These are phyloP conservation scores for Sebastes glaucus DNA, from an alignment of 2,797 vertebrate species.

Conservation along the genomic window DNA sequence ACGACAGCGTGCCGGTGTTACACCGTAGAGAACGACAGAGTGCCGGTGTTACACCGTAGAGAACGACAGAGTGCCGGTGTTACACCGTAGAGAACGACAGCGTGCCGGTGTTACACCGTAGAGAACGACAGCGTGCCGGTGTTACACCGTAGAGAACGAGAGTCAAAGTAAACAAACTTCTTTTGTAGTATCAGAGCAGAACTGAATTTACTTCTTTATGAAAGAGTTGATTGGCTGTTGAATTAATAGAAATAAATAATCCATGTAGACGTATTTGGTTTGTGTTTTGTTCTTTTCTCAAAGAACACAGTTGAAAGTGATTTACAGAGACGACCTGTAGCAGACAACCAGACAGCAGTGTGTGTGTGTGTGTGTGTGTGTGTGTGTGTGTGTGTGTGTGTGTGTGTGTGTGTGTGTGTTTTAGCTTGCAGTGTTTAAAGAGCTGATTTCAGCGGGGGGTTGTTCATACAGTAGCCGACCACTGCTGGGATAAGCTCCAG, in stretches of 20 bases:
- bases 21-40: background rate
- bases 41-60: background rate
- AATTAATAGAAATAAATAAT: no score
- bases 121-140: background rate
- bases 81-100: background rate
- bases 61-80: background rate
- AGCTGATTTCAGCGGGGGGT: constrained; percentile 18
- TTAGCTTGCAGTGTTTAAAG: background rate
- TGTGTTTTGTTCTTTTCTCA: no score
- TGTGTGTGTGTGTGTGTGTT: background rate
- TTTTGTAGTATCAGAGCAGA: no score
- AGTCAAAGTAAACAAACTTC: no score
- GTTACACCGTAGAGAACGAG: no score
- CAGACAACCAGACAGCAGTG: background rate
- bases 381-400: background rate
- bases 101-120: fast-evolving
- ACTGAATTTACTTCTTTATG: no score
- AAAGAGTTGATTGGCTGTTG: no score
- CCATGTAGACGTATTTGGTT: no score
- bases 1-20: background rate
- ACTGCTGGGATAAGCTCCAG: constrained; percentile 40
- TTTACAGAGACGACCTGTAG: no score
- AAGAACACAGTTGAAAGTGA: no score
- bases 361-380: background rate
- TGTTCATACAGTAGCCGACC: constrained; percentile 41